Evolutionary conservation across 1,140 invertebrate species (phyloP).

Genomic region (Bombus polaris): DNA sequence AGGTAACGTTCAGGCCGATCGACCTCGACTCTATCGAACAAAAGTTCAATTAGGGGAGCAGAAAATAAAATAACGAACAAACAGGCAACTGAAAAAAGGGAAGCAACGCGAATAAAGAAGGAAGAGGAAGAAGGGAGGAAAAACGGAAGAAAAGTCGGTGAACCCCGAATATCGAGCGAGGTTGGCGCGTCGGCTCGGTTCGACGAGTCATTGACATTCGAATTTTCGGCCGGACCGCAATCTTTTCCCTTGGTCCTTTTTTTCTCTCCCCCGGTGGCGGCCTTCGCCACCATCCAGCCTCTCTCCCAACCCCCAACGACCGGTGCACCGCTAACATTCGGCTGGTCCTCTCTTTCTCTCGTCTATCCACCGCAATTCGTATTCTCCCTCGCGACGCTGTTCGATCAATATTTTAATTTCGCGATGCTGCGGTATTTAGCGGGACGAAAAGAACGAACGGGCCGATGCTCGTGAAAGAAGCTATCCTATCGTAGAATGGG

Average conservation of each 20-base stretch:
- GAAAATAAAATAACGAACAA: neutral
- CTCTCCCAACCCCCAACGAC: slow-evolving; percentile 6
- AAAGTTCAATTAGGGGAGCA: slow-evolving; percentile 1
- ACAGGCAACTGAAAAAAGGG: neutral
- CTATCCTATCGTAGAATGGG: neutral
- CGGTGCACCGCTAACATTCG: slow-evolving; percentile 11
- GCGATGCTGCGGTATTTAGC: slow-evolving; percentile 82
- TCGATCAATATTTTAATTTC: slow-evolving; percentile 83
- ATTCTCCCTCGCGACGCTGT: slow-evolving; percentile 74
- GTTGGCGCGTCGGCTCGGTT: slow-evolving; percentile 41
- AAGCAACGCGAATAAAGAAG: neutral
- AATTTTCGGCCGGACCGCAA: slow-evolving; percentile 70
- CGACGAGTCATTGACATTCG: slow-evolving; percentile 73
- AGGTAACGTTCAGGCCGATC: neutral
- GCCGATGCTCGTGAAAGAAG: slow-evolving; percentile 21
- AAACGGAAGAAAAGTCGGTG: slow-evolving; percentile 7
- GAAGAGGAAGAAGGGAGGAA: neutral
- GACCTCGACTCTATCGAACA: no score
- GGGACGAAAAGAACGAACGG: slow-evolving; percentile 72
- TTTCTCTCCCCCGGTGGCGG: slow-evolving; percentile 9
- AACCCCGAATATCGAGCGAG: slow-evolving; percentile 52
- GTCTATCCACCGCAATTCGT: slow-evolving; percentile 78
- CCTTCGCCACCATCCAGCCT: slow-evolving; percentile 35
- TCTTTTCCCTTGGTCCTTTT: slow-evolving; percentile 67
- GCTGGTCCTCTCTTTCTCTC: slow-evolving; percentile 40